These are phyloP conservation scores for Mormyrus hasselquistii DNA, from an alignment of 2,797 vertebrate genomes.

Conservation along the genomic window DNA sequence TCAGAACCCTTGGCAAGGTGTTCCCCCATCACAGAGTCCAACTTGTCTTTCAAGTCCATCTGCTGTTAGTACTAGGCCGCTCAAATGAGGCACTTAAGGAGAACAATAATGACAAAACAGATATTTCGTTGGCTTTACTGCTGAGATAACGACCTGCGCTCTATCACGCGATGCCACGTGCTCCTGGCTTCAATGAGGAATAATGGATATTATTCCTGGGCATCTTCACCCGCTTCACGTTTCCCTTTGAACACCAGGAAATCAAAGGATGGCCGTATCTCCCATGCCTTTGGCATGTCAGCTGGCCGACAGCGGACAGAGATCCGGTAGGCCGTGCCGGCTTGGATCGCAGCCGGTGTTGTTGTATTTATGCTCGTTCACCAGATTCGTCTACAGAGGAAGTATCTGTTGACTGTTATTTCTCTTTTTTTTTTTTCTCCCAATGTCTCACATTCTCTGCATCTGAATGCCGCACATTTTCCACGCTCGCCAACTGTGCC, in stretches of 20 bases:
- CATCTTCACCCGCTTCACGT: background rate
- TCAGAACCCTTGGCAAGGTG: background rate
- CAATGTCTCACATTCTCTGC: background rate
- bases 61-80: background rate
- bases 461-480: background rate
- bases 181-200: background rate
- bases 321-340: background rate
- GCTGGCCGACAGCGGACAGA: background rate
- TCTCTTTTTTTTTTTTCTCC: background rate
- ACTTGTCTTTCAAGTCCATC: constrained; percentile 18
- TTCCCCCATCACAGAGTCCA: background rate
- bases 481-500: background rate
- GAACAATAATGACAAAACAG: background rate
- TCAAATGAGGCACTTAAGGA: background rate
- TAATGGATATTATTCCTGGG: background rate
- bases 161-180: background rate
- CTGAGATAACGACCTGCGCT: background rate
- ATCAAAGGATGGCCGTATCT: background rate
- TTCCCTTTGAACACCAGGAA: background rate
- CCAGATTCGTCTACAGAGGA: background rate
- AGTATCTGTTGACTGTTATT: background rate
- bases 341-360: background rate
- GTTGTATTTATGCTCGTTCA: background rate
- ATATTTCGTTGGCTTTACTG: constrained; percentile 6
- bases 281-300: background rate